Evolutionary conservation across 1,140 invertebrate species (phyloP).

Genomic region (Stegodyphus dumicola): DNA sequence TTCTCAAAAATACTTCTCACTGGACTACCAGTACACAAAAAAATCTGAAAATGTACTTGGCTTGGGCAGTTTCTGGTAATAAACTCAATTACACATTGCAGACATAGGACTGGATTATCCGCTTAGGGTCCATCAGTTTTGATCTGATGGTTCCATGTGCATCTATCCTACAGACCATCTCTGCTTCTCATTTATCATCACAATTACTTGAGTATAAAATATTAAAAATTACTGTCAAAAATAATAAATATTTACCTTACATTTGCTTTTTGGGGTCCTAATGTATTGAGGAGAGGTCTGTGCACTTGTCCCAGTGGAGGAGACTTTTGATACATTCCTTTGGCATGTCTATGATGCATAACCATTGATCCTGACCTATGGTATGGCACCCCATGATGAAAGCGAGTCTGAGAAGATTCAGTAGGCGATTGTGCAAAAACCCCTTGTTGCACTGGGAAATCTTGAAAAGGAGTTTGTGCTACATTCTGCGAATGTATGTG

Average conservation of each 20-base stretch:
- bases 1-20: too few species aligned
- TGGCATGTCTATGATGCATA: conserved; percentile 40
- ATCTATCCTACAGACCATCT: too few species aligned
- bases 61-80: too few species aligned
- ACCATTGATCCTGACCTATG: conserved; percentile 44
- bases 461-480: conserved; percentile 35
- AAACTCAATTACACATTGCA: too few species aligned
- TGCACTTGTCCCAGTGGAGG: conserved; percentile 46
- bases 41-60: too few species aligned
- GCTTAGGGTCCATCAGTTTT: too few species aligned
- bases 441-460: conserved; percentile 45
- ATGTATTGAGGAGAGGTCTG: conserved; percentile 45
- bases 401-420: conserved; percentile 45
- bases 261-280: conserved; percentile 35
- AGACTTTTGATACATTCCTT: conserved; percentile 49
- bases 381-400: conserved; percentile 38
- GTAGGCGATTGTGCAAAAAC: conserved; percentile 49
- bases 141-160: too few species aligned
- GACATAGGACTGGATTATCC: too few species aligned
- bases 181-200: too few species aligned
- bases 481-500: conserved; percentile 44
- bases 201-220: too few species aligned
- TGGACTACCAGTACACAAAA: too few species aligned
- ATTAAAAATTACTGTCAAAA: too few species aligned
- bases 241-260: conserved; percentile 9